Conservation (phyloP, 2,113 vertebrate species). For the Pelusios castaneus region DNA sequence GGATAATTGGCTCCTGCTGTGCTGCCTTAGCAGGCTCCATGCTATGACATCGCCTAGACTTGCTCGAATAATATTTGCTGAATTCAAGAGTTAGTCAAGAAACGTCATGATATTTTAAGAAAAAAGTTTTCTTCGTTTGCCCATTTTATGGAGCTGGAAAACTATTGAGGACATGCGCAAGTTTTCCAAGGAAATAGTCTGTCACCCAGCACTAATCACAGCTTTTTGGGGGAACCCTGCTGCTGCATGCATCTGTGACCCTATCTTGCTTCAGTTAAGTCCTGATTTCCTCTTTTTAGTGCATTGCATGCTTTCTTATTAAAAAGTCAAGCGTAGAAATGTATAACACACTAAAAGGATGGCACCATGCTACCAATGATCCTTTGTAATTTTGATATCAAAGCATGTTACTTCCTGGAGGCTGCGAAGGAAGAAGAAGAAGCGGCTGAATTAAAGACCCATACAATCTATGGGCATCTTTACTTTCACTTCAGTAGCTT, state of each 20-base stretch:
- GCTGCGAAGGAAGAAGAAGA: no score
- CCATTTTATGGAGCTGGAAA: not conserved
- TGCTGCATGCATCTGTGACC: not conserved
- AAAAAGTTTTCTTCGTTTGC: not conserved
- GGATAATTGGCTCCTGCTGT: not conserved
- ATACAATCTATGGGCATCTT: not conserved
- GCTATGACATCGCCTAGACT: accelerated
- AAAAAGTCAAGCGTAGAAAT: not conserved
- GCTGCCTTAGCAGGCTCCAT: not conserved
- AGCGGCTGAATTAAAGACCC: not conserved
- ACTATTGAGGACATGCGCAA: not conserved
- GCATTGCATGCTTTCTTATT: not conserved
- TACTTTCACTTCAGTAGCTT: not conserved
- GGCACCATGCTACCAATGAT: not conserved
- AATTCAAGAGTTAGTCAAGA: not conserved
- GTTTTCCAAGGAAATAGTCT: not conserved
- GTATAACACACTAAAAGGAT: not conserved
- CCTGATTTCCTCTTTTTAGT: not conserved
- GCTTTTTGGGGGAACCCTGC: not conserved
- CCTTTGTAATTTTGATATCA: not conserved
- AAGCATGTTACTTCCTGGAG: not conserved
- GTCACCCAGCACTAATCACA: not conserved
- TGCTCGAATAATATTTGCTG: not conserved
- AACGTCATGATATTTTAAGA: not conserved
- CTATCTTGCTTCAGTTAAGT: not conserved